Conservation (phyloP, 2,888 invertebrate species). For the Melanostoma scalare region DNA sequence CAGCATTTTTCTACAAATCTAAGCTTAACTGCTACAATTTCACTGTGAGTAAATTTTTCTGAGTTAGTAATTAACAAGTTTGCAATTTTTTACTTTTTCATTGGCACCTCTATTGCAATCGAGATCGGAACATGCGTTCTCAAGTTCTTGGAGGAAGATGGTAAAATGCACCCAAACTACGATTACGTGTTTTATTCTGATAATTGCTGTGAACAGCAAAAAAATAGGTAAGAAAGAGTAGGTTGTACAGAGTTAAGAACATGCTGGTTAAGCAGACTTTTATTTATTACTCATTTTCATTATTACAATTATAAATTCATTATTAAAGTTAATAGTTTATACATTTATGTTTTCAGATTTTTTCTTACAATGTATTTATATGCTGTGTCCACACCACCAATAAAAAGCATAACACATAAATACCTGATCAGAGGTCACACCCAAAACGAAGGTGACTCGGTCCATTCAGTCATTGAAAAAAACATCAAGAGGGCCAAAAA, state of each 20-base stretch:
- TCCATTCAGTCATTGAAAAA: too few species aligned
- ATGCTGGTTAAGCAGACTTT: slow-evolving; percentile 18
- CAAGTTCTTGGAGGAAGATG: slow-evolving; percentile 15
- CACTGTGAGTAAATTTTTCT: slow-evolving; percentile 32
- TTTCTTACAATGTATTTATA: slow-evolving; percentile 39
- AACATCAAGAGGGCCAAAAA: slow-evolving; percentile 32
- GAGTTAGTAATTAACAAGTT: slow-evolving; percentile 2
- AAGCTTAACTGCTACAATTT: slow-evolving; percentile 38
- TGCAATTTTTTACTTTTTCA: slow-evolving; percentile 32
- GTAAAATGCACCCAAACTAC: slow-evolving; percentile 13
- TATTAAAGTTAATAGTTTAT: slow-evolving; percentile 26
- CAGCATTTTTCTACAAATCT: slow-evolving; percentile 40
- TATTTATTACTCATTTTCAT: slow-evolving; percentile 21
- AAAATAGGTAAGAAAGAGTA: slow-evolving; percentile 41
- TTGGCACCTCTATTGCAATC: slow-evolving; percentile 10
- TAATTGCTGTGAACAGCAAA: slow-evolving; percentile 24
- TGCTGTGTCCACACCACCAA: slow-evolving; percentile 41
- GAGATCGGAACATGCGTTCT: slow-evolving; percentile 9
- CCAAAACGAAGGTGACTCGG: too few species aligned
- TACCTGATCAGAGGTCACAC: slow-evolving; percentile 29
- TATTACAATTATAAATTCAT: slow-evolving; percentile 21
- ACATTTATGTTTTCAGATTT: slow-evolving; percentile 34
- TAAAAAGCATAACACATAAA: slow-evolving; percentile 36
- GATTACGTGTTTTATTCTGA: slow-evolving; percentile 16
- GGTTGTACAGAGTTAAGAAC: slow-evolving; percentile 20